phyloP scores from a whole-genome alignment of 2,797 vertebrate species.

The Dryobates pubescens region DNA sequence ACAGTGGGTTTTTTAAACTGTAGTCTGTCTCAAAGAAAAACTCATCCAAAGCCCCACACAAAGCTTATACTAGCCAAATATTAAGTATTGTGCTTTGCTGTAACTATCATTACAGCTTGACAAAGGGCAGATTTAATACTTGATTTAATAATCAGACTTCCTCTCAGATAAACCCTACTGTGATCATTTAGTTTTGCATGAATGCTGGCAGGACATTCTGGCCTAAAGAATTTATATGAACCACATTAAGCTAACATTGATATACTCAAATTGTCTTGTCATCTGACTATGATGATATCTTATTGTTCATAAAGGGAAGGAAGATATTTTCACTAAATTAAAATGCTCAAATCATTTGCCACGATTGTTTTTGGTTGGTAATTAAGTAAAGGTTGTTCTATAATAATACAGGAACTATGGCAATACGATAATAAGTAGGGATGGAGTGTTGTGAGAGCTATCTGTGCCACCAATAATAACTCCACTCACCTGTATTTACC shows the following conservation, averaged over 20 bases:
- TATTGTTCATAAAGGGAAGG: background rate
- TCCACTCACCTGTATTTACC: background rate
- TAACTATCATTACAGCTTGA: background rate
- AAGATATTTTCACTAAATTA: conserved; percentile 10
- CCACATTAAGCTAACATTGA: background rate
- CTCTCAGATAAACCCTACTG: background rate
- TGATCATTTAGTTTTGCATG: background rate
- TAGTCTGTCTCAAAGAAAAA: background rate
- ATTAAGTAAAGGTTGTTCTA: conserved; percentile 21
- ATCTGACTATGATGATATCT: background rate
- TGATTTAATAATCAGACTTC: background rate
- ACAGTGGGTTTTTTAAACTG: background rate
- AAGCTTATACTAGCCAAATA: background rate
- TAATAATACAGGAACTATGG: background rate
- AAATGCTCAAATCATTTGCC: background rate
- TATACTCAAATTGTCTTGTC: background rate
- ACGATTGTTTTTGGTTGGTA: conserved; percentile 6
- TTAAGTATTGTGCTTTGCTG: background rate
- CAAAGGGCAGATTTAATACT: background rate
- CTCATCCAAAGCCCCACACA: background rate
- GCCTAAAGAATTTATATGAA: background rate
- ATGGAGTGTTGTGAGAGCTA: background rate
- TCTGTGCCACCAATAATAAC: background rate
- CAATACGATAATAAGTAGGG: conserved; percentile 17
- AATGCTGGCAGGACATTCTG: background rate